These are phyloP conservation scores for Galagoides demidoff DNA, from an alignment of 2,797 vertebrate species.

Conservation along the genomic window DNA sequence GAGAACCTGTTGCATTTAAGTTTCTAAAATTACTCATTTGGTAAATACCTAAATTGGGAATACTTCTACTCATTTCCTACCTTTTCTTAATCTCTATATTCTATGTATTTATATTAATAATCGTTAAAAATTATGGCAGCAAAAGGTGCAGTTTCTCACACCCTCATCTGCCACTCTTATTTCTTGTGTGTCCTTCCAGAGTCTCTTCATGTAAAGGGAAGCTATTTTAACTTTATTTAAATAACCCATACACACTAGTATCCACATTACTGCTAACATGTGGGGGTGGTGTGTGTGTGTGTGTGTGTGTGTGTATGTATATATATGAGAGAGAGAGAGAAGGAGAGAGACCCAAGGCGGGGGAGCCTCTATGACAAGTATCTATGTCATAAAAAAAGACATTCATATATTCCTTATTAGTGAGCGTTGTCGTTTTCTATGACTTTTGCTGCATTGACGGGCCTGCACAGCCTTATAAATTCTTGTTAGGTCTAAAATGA, in stretches of 20 bases:
- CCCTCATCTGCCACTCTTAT: neutral
- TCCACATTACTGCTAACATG: neutral
- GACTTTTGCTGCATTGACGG: neutral
- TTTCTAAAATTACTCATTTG: constrained; percentile 13
- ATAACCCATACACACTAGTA: neutral
- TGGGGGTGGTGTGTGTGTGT: neutral
- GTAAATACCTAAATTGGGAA: neutral
- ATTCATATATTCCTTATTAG: too few species aligned
- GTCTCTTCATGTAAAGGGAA: neutral
- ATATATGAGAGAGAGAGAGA: neutral
- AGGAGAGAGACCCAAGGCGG: neutral
- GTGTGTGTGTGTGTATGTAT: neutral
- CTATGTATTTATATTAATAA: neutral
- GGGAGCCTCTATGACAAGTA: neutral
- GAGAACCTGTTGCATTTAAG: neutral
- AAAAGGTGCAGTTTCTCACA: neutral
- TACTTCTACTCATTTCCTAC: neutral
- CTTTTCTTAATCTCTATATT: neutral
- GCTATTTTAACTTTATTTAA: neutral
- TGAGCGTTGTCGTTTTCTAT: neutral
- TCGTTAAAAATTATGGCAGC: neutral
- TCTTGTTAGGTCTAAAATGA: neutral
- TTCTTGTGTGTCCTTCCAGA: neutral
- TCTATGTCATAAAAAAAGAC: neutral
- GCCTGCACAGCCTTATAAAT: neutral